Evolutionary conservation across 2,113 vertebrate genomes (phyloP).

Genomic region (Cyprinodon tularosa): DNA sequence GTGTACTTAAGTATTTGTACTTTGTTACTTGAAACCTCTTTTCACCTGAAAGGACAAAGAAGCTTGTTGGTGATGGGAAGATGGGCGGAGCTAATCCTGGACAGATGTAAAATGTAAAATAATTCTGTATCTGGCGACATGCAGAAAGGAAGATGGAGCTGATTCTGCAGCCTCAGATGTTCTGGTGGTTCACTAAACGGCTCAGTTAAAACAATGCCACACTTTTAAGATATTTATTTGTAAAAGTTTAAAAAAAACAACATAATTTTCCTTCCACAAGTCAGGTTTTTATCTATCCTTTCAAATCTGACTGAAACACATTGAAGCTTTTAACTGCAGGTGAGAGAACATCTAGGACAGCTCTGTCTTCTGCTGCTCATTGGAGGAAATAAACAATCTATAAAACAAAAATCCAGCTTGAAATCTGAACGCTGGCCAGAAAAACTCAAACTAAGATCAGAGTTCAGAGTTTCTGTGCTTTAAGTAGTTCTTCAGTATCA

Average conservation of each 20-base stretch:
- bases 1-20: too few species aligned
- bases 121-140: background rate
- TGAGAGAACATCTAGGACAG: background rate
- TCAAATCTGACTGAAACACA: background rate
- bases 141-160: background rate
- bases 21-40: too few species aligned
- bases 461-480: slow-evolving; percentile 75
- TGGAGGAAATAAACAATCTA: background rate
- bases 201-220: background rate
- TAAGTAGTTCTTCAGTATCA: slow-evolving; percentile 85
- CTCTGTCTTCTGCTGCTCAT: background rate
- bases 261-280: background rate
- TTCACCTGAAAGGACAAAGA: too few species aligned
- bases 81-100: too few species aligned
- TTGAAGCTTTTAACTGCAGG: background rate
- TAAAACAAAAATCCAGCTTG: background rate
- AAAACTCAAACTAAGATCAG: background rate
- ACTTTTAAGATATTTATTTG: background rate
- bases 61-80: too few species aligned
- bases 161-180: background rate
- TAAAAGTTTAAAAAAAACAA: background rate
- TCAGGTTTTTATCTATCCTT: background rate
- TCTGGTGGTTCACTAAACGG: background rate
- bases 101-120: background rate
- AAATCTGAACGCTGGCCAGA: background rate